Evolutionary conservation across 2,797 vertebrate species (phyloP), one percentile per base, ranked within the genome.

Genomic region (Halcyon chelicuti): DNA sequence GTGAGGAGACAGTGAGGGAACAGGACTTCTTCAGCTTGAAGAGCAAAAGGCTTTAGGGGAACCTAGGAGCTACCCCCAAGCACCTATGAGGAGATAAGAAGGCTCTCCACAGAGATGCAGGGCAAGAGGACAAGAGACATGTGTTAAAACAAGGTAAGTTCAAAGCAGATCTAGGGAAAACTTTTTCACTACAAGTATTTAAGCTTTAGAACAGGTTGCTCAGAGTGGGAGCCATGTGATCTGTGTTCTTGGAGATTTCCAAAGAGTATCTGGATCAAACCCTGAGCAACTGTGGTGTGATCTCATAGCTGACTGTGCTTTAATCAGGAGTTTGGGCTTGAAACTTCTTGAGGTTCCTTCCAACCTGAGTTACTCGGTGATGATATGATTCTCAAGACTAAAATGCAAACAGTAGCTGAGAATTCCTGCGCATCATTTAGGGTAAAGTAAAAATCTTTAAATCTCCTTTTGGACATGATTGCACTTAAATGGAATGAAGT

Each of bases 21-120:
- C 9, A 29, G 47, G 29, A 12, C 1, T 91, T 49, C 7, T 28
- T 44, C 6, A 63, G 8, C 12, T 18, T 63, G 39, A 35, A 22
- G 26, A 55, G 12, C 6, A 39, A 25, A 26, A 86, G 39, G 21
- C 6, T 44, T 28, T 61, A 28, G 21, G 26, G 31, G 42, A 46
- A 17, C 18, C 14, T 12, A 20, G 37, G 46, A 46, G 58, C n/a
- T 73, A 47, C 10, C 5, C 6, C 8, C 14, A 7, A 9, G 16
- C 8, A 2, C 16, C 14, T 47, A 1, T 2, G 26, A 60, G 47
- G 29, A 39, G 33, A 18, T 17, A 18, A 33, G 58, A 25, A 15
- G 19, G 28, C 3, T 31, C 2, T 28, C 21, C 12, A 15, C 10
- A 14, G 33, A 22, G 23, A 2, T 22, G 1, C 1, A 0, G 31